These are phyloP conservation scores for Gryon sp. DNA, from an alignment of 1,140 invertebrate genomes.

Conservation along the genomic window DNA sequence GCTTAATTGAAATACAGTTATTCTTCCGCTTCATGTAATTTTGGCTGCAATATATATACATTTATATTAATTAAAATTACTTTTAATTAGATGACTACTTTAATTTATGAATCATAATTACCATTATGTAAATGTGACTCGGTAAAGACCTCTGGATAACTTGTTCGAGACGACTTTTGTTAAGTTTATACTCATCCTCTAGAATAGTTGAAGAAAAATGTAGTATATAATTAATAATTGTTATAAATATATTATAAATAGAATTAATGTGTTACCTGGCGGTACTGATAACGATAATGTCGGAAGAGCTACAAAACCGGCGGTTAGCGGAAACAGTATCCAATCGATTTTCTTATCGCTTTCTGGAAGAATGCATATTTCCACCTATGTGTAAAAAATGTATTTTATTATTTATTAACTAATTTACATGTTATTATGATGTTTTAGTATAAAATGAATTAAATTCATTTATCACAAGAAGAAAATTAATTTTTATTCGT, in stretches of 20 bases:
- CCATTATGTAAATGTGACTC: conserved; percentile 83
- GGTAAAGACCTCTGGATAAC: conserved; percentile 82
- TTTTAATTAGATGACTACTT: neutral
- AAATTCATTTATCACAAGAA: no score
- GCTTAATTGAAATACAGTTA: conserved; percentile 19
- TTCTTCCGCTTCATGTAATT: conserved; percentile 68
- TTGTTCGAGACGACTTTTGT: conserved; percentile 76
- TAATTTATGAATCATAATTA: conserved; percentile 57
- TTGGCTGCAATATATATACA: conserved; percentile 67
- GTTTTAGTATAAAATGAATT: no score
- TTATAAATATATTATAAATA: conserved; percentile 19
- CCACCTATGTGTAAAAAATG: conserved; percentile 71
- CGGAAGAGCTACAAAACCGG: conserved; percentile 83
- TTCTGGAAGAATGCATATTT: conserved; percentile 81
- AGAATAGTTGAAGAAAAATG: conserved; percentile 25
- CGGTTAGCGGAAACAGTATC: conserved; percentile 82
- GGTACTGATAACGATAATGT: conserved; percentile 78
- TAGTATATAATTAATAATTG: conserved; percentile 27
- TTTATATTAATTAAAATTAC: conserved; percentile 4
- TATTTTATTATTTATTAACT: conserved; percentile 37
- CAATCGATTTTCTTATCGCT: conserved; percentile 81
- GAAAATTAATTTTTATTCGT: no score
- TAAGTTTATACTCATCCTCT: conserved; percentile 77
- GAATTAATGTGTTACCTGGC: conserved; percentile 65
- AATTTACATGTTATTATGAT: no score